These are phyloP conservation scores for Bryconaethiops microstoma DNA, from an alignment of 2,797 vertebrate species.

Conservation along the genomic window DNA sequence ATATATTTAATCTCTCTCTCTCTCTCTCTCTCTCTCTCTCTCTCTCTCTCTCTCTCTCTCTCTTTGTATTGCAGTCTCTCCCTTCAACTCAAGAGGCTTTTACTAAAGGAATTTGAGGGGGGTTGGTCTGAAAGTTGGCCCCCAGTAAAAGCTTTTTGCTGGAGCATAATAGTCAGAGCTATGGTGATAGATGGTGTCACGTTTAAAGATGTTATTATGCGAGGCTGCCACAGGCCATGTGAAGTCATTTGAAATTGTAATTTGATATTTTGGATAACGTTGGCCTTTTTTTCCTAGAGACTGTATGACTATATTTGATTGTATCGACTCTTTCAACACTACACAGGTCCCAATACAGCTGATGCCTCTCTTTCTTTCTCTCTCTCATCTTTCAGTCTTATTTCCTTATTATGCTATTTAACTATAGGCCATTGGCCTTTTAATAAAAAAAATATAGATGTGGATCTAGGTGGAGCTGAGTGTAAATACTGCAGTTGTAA, in stretches of 20 bases:
- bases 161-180: constrained; percentile 35
- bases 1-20: constrained; percentile 11
- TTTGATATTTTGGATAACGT: constrained; percentile 45
- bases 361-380: not conserved
- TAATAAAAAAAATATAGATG: constrained; percentile 23
- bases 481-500: constrained; percentile 38
- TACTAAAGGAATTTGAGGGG: constrained; percentile 39
- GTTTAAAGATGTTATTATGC: constrained; percentile 57
- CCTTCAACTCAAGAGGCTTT: constrained; percentile 19
- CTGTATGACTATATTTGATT: constrained; percentile 23
- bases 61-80: not conserved
- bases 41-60: not conserved
- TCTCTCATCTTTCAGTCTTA: not conserved
- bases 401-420: constrained; percentile 32
- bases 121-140: constrained; percentile 30
- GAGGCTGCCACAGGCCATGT: constrained; percentile 42
- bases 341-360: constrained; percentile 6
- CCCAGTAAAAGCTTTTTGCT: constrained; percentile 42
- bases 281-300: not conserved
- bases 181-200: constrained; percentile 52
- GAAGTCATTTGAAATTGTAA: constrained; percentile 51
- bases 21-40: constrained; percentile 13
- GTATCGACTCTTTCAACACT: constrained; percentile 8
- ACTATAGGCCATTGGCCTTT: constrained; percentile 30
- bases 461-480: constrained; percentile 23